Evolutionary conservation across 1,140 invertebrate genomes (phyloP), one percentile per base, ranked within the genome.

Genomic region (Polyergus mexicanus): DNA sequence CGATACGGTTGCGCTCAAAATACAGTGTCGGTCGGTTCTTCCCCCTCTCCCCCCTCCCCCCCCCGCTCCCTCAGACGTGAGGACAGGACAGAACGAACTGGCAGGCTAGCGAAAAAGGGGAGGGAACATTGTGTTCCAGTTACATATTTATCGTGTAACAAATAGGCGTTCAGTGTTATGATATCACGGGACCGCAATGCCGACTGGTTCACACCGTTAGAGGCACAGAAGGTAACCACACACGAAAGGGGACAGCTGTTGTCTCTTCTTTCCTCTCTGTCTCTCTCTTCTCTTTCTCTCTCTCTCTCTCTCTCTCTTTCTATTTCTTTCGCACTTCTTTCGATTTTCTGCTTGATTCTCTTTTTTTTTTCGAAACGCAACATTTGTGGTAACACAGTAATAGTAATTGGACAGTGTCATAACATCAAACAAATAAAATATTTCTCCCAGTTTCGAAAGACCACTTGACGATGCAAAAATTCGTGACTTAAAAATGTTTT

Each of bases 111-210:
- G 38, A 32, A 41, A 19, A 77, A 66, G 86, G 89, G 87, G 88
- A 86, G 41, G 84, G 81, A 7, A 89, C 92, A 94, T 94, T 94
- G 93, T 94, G 92, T 93, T 94, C 92, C 93, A 94, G 93, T 94
- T 94, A 94, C 93, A 94, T 94, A 95, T 95, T 94, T 95, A 95
- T 95, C 93, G 93, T 90, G 92, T 94, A 94, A 95, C 94, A 95
- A 94, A 95, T 93, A 94, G 93, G 93, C 93, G 93, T 94, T 92
- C 89, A 90, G 91, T 95, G 93, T 95, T 94, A 93, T 94, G 94
- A 95, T 95, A 94, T 93, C 92, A 91, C 85, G 84, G 88, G 90
- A 92, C 89, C 91, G 86, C 89, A 92, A 87, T 88, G 86, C 87
- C 83, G 92, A 92, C 84, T 88, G 71, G 84, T 91, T 88, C 86